Base-by-base conservation (phyloP, 2,113 vertebrate species). In the Oreochromis tanganicae region DNA sequence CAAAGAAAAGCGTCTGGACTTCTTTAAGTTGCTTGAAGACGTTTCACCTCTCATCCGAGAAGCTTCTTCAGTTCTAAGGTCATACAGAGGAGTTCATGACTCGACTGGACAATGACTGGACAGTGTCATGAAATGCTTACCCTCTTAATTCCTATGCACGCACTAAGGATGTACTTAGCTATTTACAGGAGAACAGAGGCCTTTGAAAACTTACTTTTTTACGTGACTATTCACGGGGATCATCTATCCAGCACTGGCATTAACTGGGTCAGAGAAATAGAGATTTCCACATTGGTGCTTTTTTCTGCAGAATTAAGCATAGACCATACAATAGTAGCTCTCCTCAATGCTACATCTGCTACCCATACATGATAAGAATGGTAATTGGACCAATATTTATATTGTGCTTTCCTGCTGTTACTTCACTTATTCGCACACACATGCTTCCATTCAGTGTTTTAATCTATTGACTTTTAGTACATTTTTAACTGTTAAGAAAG, bases 401-500 rank as follows among this genome's bases (percentile, higher is more conserved):
- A 73, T 46, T 46, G 68, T 17, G 41, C 41, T 10, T 73, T 73
- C 24, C 68, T 48, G 34, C 41, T 73, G 13, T 46, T 73, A 27
- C 13, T 29, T 75, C 24, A 75, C 71, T 16, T 48, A 8, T 32
- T 75, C 0, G 1, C 13, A 27, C 21, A 46, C 68, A 73, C 4
- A 66, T 38, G 61, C 38, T 73, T 73, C 8, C 24, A 75, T 19
- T 19, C 14, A 0, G 21, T 0, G 13, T 46, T 73, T 46, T 6
- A 5, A 27, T 75, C 41, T 11, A 29, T 48, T 27, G 21, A 75
- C 68, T 48, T 75, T 17, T 10, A 48, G 24, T 11, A 75, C 41
- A 10, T 75, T 48, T 48, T 29, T 48, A 73, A 46, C 68, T 29
- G 43, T 75, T 75, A 75, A 48, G 43, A 29, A 75, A 75, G 14